Conservation (phyloP, 2,113 vertebrate species). For the Paradoxurus hermaphroditus region DNA sequence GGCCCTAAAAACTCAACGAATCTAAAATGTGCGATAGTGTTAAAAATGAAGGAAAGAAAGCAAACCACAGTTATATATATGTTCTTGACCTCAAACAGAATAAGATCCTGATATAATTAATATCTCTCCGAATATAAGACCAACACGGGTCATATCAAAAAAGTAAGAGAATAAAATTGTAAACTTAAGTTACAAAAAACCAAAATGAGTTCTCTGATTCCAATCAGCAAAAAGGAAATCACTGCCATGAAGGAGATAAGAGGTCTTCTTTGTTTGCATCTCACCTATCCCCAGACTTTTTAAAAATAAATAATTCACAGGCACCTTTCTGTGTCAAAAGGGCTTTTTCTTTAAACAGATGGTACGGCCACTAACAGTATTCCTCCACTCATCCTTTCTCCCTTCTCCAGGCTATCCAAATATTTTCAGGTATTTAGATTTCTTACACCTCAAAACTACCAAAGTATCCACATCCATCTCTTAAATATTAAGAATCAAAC, state of each 20-base stretch:
- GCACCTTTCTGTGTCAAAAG: neutral
- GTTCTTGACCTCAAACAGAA: neutral
- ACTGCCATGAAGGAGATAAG: neutral
- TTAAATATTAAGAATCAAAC: neutral
- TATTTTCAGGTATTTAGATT: neutral
- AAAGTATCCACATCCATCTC: neutral
- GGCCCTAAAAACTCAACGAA: slow-evolving; percentile 9
- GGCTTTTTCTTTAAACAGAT: neutral
- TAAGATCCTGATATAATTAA: slow-evolving; percentile 8
- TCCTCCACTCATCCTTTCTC: neutral
- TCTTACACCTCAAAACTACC: neutral
- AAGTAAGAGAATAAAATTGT: neutral
- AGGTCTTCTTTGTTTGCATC: neutral
- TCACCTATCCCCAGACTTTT: neutral
- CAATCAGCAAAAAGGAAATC: neutral
- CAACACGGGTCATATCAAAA: neutral
- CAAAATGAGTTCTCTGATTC: slow-evolving; percentile 9
- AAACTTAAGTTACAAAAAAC: neutral
- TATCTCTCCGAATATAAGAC: neutral
- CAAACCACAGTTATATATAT: neutral
- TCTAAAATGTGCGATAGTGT: neutral
- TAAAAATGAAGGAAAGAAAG: slow-evolving; percentile 7
- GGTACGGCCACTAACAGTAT: neutral
- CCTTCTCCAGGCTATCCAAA: neutral
- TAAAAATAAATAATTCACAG: neutral